These are phyloP conservation scores for Bostrychus sinensis DNA, from an alignment of 2,113 vertebrate genomes.

Conservation along the genomic window DNA sequence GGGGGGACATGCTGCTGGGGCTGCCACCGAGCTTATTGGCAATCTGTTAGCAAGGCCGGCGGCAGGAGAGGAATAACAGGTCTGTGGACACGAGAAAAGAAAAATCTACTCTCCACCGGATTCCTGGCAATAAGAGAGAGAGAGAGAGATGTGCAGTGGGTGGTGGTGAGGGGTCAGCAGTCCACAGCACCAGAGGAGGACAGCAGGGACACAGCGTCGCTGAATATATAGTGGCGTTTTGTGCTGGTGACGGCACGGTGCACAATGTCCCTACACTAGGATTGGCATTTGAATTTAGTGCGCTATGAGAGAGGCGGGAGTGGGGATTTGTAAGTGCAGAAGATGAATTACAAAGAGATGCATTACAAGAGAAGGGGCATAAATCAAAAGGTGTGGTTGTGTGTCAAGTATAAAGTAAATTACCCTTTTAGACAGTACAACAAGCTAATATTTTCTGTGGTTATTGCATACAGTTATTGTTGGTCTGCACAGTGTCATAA, in stretches of 20 bases:
- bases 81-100: slow-evolving; percentile 61
- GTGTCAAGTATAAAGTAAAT: slow-evolving; percentile 44
- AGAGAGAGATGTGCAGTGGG: slow-evolving; percentile 46
- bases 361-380: slow-evolving; percentile 39
- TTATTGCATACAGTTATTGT: slow-evolving; percentile 15
- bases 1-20: slow-evolving; percentile 48
- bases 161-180: slow-evolving; percentile 46
- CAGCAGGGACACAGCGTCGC: slow-evolving; percentile 27
- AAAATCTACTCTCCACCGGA: slow-evolving; percentile 63
- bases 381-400: slow-evolving; percentile 51
- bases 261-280: slow-evolving; percentile 44
- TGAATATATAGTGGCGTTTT: slow-evolving; percentile 64
- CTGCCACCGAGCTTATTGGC: slow-evolving; percentile 78
- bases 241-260: slow-evolving; percentile 34
- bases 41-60: slow-evolving; percentile 78
- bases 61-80: slow-evolving; percentile 63
- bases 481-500: neutral
- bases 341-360: slow-evolving; percentile 53
- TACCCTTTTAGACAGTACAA: slow-evolving; percentile 38
- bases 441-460: slow-evolving; percentile 25
- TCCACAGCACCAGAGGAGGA: slow-evolving; percentile 40
- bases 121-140: slow-evolving; percentile 48
- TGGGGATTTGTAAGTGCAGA: slow-evolving; percentile 45
- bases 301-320: slow-evolving; percentile 35
- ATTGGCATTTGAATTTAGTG: slow-evolving; percentile 68